Conservation (phyloP, 2,113 vertebrate species). For the Gyps fulvus region DNA sequence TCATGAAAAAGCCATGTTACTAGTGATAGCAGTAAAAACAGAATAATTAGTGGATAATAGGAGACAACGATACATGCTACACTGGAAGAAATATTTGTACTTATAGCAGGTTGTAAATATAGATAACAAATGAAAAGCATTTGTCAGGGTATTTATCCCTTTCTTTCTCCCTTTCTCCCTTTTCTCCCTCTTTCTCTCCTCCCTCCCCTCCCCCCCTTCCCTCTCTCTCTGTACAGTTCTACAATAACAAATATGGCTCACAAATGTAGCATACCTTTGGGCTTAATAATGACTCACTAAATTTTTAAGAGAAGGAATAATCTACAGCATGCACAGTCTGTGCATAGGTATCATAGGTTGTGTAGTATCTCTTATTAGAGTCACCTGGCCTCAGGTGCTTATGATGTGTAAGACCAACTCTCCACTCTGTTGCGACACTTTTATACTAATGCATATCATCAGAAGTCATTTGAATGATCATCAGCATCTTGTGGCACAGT, state of each 20-base stretch:
- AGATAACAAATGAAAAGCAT: conserved; percentile 53
- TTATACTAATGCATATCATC: neutral
- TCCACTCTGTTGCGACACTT: neutral
- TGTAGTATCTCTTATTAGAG: neutral
- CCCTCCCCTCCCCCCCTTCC: no score
- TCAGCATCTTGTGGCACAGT: neutral
- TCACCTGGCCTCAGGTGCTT: neutral
- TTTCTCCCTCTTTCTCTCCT: neutral
- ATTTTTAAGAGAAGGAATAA: neutral
- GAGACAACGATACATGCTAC: neutral
- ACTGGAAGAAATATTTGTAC: conserved; percentile 38
- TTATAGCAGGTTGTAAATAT: conserved; percentile 22
- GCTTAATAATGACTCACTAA: neutral
- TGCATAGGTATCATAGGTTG: neutral
- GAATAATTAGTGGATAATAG: conserved; percentile 15
- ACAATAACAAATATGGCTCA: neutral
- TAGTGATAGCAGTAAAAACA: conserved; percentile 43
- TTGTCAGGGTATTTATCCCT: conserved; percentile 5
- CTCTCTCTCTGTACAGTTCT: neutral
- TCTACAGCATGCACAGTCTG: neutral
- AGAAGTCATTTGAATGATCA: neutral
- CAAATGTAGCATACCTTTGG: neutral
- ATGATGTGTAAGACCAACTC: neutral
- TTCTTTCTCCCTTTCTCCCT: neutral
- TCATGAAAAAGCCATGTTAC: conserved; percentile 18